Evolutionary conservation across 2,888 invertebrate species (phyloP), one percentile per base, ranked within the genome.

Genomic region (Caenorhabditis becei): DNA sequence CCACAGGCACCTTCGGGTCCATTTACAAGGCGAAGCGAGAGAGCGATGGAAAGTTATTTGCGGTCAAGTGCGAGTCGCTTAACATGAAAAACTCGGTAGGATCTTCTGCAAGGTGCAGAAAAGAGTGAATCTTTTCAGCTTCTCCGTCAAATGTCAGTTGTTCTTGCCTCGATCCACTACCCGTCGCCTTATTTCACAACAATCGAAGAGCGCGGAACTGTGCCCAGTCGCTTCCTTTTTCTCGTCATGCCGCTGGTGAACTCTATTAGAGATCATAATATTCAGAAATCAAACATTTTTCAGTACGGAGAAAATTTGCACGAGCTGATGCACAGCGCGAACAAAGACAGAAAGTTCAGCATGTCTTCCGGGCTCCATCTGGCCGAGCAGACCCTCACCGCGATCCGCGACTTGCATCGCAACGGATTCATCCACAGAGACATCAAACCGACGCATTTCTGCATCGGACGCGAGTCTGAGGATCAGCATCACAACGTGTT

Each of bases 341-440:
- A 70, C 54, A 54, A 23, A 26, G 77, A 72, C 23, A 51, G 49
- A 24, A 82, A 82, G 32, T 82, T 59, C 61, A 74, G 71, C 20
- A 53, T 59, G 32, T 23, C 82, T n/a, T 59, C 82, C 0, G 58
- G 63, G 5, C 59, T 82, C 8, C 77, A 78, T 56, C 20, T 82
- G 23, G 82, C 77, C 41, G 77, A 78, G 18, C 82, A 82, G n/a
- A 74, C 77, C 7, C 24, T 82, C 41, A 49, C 77, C 16, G 77
- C 82, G 37, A 78, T 82, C 59, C 72, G 82, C 11, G 82, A 82
- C 47, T 58, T 82, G 35, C 82, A 82, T 37, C 66, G 82, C 4
- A 82, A 82, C 41, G 82, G 82, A 32, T 82, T 82, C 62, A 72
- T 82, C 26, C 82, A 82, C 59, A 67, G 82, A 23, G 82, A 82